Percentiles rank a stretch among this genome's conserved stretches.
Conservation (phyloP, 2,888 invertebrate species). For the Cephonodes hylas region DNA sequence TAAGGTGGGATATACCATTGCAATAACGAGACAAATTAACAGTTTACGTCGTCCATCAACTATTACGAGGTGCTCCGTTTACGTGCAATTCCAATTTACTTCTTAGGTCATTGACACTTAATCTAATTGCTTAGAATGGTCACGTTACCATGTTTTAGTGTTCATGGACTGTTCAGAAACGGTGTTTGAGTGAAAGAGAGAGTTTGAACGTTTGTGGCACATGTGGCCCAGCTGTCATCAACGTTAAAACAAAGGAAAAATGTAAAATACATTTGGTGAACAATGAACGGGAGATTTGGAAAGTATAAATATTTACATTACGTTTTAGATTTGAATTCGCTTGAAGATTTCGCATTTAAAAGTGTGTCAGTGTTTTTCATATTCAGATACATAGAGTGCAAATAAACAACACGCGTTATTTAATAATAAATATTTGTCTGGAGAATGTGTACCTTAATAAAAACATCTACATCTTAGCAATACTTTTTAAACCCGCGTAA, state of each 20-base stretch:
- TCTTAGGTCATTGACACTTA: background rate
- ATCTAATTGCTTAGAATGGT: background rate
- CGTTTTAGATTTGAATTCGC: background rate
- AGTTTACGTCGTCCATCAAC: conserved; percentile 27
- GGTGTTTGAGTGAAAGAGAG: background rate
- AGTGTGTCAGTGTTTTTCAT: background rate
- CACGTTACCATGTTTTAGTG: background rate
- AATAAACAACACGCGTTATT: background rate
- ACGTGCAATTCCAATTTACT: conserved; percentile 17
- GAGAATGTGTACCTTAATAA: background rate
- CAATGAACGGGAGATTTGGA: background rate
- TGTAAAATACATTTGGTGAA: background rate
- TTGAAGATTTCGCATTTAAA: conserved; percentile 1
- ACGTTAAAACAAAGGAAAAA: background rate
- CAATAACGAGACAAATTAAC: conserved; percentile 21
- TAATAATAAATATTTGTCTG: background rate
- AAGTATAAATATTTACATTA: conserved; percentile 1
- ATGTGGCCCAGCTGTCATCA: background rate
- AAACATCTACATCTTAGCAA: no score
- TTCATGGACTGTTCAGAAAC: background rate
- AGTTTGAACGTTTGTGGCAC: background rate
- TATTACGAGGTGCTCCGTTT: conserved; percentile 34
- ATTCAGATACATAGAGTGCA: background rate
- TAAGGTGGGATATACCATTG: conserved; percentile 28
- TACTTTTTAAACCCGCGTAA: no score